These are phyloP conservation scores for Felis catus DNA, from an alignment of 2,113 vertebrate genomes.

Conservation along the genomic window DNA sequence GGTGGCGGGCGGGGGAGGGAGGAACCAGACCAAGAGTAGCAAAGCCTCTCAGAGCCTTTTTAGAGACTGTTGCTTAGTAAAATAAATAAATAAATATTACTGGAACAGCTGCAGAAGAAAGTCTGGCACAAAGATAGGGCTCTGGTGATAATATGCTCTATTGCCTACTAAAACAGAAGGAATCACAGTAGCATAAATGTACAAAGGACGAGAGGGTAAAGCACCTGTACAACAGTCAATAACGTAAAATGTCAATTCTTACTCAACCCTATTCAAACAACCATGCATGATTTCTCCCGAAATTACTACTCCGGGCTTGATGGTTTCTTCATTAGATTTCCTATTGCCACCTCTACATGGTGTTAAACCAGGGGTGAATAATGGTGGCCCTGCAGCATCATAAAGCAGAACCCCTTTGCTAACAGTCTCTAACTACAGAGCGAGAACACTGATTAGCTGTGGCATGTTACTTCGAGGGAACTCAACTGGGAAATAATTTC, in stretches of 20 bases:
- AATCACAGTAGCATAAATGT: neutral
- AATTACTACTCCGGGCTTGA: constrained; percentile 47
- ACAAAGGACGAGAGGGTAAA: neutral
- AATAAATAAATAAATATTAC: neutral
- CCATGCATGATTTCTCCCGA: constrained; percentile 56
- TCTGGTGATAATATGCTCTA: neutral
- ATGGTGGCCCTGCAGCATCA: neutral
- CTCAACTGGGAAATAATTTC: constrained; percentile 25
- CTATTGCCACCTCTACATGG: constrained; percentile 43
- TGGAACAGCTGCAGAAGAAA: neutral
- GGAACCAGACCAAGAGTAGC: neutral
- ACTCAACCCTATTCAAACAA: constrained; percentile 40
- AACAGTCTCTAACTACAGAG: neutral
- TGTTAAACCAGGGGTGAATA: constrained; percentile 66
- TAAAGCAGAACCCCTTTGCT: constrained; percentile 3
- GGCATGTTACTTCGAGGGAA: neutral
- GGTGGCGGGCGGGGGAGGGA: too few relatives aligned
- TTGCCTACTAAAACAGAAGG: constrained; percentile 43
- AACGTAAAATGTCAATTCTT: constrained; percentile 54
- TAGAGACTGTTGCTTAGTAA: constrained; percentile 19
- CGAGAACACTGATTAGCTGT: neutral
- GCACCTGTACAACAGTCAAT: neutral
- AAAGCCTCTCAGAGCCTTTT: neutral
- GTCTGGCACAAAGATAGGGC: neutral
- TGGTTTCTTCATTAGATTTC: constrained; percentile 69